A percentile compares a stretch with the other conserved stretches of the same genome.
Evolutionary conservation across 2,113 vertebrate species (phyloP).

Genomic region (Xiphophorus maculatus): DNA sequence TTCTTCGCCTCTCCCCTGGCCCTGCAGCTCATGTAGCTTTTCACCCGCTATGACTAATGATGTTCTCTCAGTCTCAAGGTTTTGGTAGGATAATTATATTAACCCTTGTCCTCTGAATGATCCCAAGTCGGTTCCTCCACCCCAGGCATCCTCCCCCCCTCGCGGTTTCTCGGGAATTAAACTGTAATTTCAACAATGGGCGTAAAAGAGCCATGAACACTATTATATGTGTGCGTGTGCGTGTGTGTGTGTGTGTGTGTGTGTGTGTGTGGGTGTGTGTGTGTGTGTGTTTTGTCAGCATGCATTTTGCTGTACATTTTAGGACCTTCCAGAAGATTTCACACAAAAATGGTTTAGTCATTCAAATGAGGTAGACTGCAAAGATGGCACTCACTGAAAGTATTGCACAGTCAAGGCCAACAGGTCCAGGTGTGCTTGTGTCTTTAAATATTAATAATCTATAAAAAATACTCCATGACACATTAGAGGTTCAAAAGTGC

Average conservation of each 20-base stretch:
- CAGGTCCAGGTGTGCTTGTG: neutral
- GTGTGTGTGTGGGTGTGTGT: no score
- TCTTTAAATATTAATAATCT: neutral
- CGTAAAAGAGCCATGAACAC: conserved; percentile 1
- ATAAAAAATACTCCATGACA: neutral
- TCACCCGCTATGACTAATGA: conserved; percentile 73
- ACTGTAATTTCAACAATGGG: conserved; percentile 38
- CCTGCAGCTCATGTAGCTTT: conserved; percentile 52
- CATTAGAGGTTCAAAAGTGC: conserved; percentile 31
- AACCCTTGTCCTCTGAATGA: conserved; percentile 77
- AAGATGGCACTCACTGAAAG: no score
- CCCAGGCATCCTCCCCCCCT: conserved; percentile 53
- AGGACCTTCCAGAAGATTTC: conserved; percentile 40
- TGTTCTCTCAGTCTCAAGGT: conserved; percentile 76
- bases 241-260: no score
- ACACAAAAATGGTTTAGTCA: neutral
- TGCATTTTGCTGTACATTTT: conserved; percentile 1
- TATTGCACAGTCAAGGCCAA: neutral
- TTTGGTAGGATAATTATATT: conserved; percentile 80
- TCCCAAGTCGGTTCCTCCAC: conserved; percentile 67
- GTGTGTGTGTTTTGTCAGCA: neutral
- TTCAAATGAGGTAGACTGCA: conserved; percentile 11
- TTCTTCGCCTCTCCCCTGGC: conserved; percentile 33
- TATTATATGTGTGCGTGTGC: neutral
- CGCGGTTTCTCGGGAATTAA: conserved; percentile 41